Percentiles rank a stretch among this genome's conserved stretches.
Conservation (phyloP, 2,797 vertebrate species). For the Psittacula echo region DNA sequence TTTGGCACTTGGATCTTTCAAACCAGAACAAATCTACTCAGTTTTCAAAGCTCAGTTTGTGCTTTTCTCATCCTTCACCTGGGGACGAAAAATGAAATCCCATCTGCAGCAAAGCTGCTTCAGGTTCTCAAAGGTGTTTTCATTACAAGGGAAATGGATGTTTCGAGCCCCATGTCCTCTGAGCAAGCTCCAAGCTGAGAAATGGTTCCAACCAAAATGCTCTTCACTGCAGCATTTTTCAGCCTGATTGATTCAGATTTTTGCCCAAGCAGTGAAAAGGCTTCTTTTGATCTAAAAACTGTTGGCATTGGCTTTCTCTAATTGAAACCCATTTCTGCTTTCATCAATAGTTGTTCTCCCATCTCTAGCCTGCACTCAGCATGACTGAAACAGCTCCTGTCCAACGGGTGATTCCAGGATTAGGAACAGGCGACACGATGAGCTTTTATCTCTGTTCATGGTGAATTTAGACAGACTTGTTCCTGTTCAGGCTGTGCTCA, state of each 20-base stretch:
- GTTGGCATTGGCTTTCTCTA: neutral
- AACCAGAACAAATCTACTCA: neutral
- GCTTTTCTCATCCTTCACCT: neutral
- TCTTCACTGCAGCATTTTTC: neutral
- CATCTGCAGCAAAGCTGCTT: neutral
- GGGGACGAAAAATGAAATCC: neutral
- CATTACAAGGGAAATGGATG: neutral
- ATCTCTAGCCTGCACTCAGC: neutral
- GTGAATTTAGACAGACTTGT: neutral
- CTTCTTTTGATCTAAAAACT: slow-evolving; percentile 20
- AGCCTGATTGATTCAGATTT: neutral
- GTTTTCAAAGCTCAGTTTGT: neutral
- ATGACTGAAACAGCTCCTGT: neutral
- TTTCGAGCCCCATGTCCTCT: neutral
- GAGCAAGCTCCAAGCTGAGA: neutral
- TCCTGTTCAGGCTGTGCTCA: neutral
- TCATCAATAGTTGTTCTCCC: neutral
- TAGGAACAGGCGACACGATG: neutral
- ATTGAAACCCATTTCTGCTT: slow-evolving; percentile 5
- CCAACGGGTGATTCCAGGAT: neutral
- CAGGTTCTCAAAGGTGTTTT: neutral
- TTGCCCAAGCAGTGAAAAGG: neutral
- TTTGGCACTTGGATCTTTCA: neutral
- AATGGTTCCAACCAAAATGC: neutral
- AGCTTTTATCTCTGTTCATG: neutral